These are phyloP conservation scores for Synanthedon vespiformis DNA, from an alignment of 2,888 invertebrate genomes.

Conservation along the genomic window DNA sequence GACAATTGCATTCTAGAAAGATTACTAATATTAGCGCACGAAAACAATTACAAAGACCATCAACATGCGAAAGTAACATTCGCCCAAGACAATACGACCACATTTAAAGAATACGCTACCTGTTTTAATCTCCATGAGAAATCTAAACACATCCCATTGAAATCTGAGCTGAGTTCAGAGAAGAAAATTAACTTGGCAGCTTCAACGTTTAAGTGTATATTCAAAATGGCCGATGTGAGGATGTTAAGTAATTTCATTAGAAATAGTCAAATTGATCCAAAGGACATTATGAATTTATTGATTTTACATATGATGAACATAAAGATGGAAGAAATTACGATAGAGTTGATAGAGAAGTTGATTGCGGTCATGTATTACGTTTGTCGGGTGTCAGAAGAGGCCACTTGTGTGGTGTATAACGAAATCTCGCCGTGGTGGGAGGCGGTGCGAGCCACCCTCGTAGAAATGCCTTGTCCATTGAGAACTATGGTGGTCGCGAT, in stretches of 20 bases:
- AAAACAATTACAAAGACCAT: constrained; percentile 47
- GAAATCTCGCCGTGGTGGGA: constrained; percentile 87
- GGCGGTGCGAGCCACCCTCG: constrained; percentile 77
- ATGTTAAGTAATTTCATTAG: constrained; percentile 30
- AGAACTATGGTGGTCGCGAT: constrained; percentile 86
- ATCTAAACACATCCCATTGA: constrained; percentile 29
- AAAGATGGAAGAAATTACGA: constrained; percentile 57
- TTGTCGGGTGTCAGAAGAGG: constrained; percentile 73
- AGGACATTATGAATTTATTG: constrained; percentile 78
- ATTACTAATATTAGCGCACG: constrained; percentile 70
- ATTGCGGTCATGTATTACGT: constrained; percentile 74
- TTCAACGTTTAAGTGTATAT: constrained; percentile 59
- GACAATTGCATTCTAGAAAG: constrained; percentile 75
- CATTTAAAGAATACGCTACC: constrained; percentile 66
- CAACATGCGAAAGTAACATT: constrained; percentile 70
- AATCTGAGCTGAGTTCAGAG: constrained; percentile 31
- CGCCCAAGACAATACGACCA: constrained; percentile 54
- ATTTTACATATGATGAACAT: constrained; percentile 79
- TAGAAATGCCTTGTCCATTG: constrained; percentile 80
- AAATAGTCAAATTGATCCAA: constrained; percentile 53
- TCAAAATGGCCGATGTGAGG: constrained; percentile 33
- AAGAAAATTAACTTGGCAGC: constrained; percentile 39
- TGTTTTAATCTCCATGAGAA: constrained; percentile 62
- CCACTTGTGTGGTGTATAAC: constrained; percentile 74
- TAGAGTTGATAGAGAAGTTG: constrained; percentile 76